Conservation (phyloP, 2,888 invertebrate species). For the Steinernema carpocapsae region DNA sequence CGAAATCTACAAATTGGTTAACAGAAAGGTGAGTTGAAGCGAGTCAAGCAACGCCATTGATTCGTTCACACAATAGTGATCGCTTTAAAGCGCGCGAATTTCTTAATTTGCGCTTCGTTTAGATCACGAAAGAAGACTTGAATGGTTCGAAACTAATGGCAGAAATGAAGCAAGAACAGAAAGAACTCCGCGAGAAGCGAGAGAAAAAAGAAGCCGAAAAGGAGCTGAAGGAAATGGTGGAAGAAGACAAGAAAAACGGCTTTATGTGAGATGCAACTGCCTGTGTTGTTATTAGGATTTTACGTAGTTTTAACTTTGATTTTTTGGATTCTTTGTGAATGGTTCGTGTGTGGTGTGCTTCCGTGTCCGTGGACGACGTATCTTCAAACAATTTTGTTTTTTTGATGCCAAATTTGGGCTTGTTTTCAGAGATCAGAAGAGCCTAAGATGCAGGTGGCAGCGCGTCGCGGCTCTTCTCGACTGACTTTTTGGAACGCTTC, state of each 20-base stretch:
- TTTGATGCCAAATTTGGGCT: not conserved
- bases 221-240: constrained; percentile 43
- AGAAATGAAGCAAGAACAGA: constrained; percentile 50
- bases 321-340: constrained; percentile 6
- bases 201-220: constrained; percentile 50
- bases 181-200: constrained; percentile 41
- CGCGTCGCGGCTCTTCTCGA: constrained; percentile 28
- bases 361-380: not conserved
- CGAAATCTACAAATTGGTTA: constrained; percentile 56
- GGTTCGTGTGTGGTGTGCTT: constrained; percentile 16
- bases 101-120: not conserved
- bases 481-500: constrained; percentile 39
- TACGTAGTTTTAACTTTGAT: constrained; percentile 28
- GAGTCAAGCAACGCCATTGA: no score
- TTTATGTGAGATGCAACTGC: constrained; percentile 15
- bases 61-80: not conserved
- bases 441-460: constrained; percentile 35
- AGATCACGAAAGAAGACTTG: constrained; percentile 56
- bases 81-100: not conserved
- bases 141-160: constrained; percentile 54
- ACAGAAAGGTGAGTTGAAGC: constrained; percentile 48
- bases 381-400: not conserved
- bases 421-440: not conserved
- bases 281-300: constrained; percentile 33
- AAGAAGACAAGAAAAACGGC: constrained; percentile 40